Conservation (phyloP, 2,797 vertebrate species). For the Simalia tracyae region DNA sequence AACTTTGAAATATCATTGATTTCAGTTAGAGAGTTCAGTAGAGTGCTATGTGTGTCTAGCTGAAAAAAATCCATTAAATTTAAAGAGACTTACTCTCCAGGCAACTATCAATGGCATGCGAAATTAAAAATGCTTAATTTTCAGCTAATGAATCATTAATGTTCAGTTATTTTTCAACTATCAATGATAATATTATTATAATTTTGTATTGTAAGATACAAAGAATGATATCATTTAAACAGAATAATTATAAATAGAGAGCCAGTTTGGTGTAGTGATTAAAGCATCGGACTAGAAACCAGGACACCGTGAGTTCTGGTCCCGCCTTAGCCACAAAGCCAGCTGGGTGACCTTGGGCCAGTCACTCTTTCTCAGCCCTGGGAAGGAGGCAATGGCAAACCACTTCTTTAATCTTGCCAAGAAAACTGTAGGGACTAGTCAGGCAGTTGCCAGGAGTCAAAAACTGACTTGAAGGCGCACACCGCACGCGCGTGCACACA, state of each 20-base stretch:
- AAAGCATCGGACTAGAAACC: neutral
- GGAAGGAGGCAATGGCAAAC: neutral
- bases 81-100: neutral
- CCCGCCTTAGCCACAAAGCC: neutral
- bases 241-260: neutral
- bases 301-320: neutral
- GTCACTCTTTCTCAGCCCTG: neutral
- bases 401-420: neutral
- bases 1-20: neutral
- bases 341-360: neutral
- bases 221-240: neutral
- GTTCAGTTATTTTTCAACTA: neutral
- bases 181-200: neutral
- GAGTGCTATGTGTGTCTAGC: neutral
- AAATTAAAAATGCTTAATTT: neutral
- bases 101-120: neutral
- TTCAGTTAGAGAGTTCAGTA: neutral
- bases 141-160: neutral
- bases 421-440: neutral
- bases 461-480: neutral
- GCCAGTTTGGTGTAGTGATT: neutral
- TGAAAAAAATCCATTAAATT: neutral
- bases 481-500: no score
- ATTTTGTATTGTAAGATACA: neutral
- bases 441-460: neutral